Base-by-base conservation (phyloP, 2,888 invertebrate genomes). In the Eupithecia pulchellata region DNA sequence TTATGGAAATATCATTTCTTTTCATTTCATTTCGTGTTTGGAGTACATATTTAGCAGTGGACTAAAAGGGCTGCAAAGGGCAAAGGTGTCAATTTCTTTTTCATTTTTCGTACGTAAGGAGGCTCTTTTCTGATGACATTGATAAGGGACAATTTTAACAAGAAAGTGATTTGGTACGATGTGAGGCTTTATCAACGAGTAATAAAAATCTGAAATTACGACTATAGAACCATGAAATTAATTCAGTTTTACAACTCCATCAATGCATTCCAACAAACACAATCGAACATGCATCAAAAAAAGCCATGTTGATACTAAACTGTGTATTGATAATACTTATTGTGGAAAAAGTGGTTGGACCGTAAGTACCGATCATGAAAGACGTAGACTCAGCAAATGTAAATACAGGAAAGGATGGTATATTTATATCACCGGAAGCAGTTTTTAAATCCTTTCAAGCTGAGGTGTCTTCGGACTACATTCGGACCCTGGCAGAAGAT, bases 271-370 rank as follows among this genome's bases (percentile, higher is more conserved):
- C 57, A 57, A 57, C 17, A 17, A 29, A 57, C 57, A 29, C 29
- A 57, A n/a, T 57, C 57, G 14, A 57, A 60, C 6, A 34, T 34
- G 61, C 29, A 57, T 52, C 57, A 57, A 29, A 57, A 27, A 57
- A 57, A 57, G 29, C 29, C 57, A 57, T 57, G 57, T 17, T 57
- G 27, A 29, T 57, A 57, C 13, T 52, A 25, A 52, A 52, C 25
- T 17, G 57, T 57, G 2, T 57, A 57, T 17, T 57, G 17, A 57
- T 29, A 57, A 29, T 57, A 27, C 17, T 57, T 17, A 29, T 57
- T 57, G 29, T 57, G 14, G 17, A 29, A 29, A 27, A 57, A 9
- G 29, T 57, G 14, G 1, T 2, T 57, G 57, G 29, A 29, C 20
- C 25, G 4, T 1, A 25, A 52, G 4, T 52, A 1, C 25, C 20